These are phyloP conservation scores for Pollenia angustigena DNA, from an alignment of 2,888 invertebrate genomes.

Conservation along the genomic window DNA sequence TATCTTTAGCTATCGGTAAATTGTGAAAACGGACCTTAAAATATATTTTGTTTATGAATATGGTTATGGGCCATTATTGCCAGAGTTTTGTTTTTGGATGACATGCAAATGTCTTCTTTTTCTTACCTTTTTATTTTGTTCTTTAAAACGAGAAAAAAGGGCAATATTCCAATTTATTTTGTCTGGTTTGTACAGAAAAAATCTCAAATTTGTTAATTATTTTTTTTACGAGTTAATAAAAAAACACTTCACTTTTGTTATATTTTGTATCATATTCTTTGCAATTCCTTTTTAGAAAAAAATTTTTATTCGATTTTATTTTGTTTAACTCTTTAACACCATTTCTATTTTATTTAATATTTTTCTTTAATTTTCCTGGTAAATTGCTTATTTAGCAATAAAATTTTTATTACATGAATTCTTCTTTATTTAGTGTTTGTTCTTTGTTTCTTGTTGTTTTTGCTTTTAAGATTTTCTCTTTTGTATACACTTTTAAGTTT, in stretches of 20 bases:
- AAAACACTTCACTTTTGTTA: slow-evolving; percentile 1
- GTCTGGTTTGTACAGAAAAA: not conserved
- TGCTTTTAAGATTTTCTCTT: not conserved
- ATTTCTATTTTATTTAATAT: slow-evolving; percentile 33
- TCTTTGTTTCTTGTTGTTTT: slow-evolving; percentile 11
- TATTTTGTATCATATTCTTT: not conserved
- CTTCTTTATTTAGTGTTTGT: not conserved
- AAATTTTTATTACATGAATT: slow-evolving; percentile 39
- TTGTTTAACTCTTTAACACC: slow-evolving; percentile 4
- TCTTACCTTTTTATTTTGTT: slow-evolving; percentile 32
- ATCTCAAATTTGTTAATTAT: slow-evolving; percentile 3
- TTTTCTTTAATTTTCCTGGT: not conserved
- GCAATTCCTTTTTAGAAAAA: not conserved
- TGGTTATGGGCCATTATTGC: no score
- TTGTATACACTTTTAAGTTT: slow-evolving; percentile 17
- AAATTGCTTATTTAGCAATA: slow-evolving; percentile 35
- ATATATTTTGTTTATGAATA: no score
- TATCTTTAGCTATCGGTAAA: no score
- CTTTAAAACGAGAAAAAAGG: not conserved
- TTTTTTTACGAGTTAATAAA: not conserved
- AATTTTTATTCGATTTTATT: slow-evolving; percentile 18
- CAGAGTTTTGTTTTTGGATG: no score
- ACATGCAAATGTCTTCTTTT: no score
- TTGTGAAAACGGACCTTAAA: no score
- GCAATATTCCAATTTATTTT: not conserved